phyloP scores from a whole-genome alignment of 2,888 invertebrate species.

The Rhabditoides inermis region DNA sequence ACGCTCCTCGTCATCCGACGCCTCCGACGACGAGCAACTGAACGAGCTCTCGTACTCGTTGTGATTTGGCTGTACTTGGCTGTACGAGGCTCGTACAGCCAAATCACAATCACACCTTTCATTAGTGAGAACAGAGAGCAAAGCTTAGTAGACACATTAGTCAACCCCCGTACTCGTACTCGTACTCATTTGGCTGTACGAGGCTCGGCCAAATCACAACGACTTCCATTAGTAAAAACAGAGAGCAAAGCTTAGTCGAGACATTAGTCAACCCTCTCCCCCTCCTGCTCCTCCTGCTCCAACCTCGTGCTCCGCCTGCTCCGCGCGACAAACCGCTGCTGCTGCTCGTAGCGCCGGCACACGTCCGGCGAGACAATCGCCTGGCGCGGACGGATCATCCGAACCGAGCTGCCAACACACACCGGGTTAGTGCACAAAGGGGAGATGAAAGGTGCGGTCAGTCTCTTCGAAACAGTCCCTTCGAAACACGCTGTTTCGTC shows the following conservation, averaged over 20 bases:
- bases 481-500: no score
- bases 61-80: no score
- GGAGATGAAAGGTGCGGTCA: no score
- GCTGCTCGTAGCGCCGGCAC: conserved; percentile 40
- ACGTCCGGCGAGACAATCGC: conserved; percentile 48
- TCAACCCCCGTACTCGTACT: no score
- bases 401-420: conserved; percentile 27
- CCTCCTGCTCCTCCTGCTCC: neutral
- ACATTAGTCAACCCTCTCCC: neutral
- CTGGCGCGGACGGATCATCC: conserved; percentile 47
- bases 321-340: conserved; percentile 29
- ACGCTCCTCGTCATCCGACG: conserved; percentile 67
- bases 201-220: no score
- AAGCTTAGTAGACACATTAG: neutral
- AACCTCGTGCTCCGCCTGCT: conserved; percentile 36
- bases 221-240: no score
- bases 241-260: neutral
- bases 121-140: no score
- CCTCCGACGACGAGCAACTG: conserved; percentile 86
- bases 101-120: no score
- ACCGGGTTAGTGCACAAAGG: neutral
- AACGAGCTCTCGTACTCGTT: conserved; percentile 56
- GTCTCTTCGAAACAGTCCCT: no score
- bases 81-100: no score
- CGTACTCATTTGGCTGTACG: no score